These are phyloP conservation scores for Minunthozetes semirufus DNA, from an alignment of 2,888 invertebrate genomes.

Conservation along the genomic window DNA sequence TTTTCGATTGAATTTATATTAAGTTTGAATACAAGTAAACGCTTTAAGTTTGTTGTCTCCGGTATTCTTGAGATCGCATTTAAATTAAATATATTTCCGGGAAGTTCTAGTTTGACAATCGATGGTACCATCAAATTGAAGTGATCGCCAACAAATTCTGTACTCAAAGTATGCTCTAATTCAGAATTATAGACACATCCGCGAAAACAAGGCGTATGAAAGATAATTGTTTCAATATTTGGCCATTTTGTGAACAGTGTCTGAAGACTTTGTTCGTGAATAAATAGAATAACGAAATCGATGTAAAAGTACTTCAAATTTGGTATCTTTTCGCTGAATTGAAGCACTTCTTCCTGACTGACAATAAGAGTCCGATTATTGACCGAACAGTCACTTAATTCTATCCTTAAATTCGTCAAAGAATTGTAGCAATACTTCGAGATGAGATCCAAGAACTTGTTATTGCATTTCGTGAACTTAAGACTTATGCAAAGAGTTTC, in stretches of 20 bases:
- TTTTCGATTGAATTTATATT: not conserved
- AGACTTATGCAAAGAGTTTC: not conserved
- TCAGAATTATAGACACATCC: not conserved
- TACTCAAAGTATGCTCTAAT: not conserved
- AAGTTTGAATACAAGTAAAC: not conserved
- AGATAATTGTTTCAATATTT: not conserved
- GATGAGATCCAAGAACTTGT: not conserved
- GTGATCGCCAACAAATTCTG: not conserved
- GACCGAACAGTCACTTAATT: not conserved
- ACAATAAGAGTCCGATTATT: not conserved
- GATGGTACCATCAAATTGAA: not conserved
- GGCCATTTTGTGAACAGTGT: conserved; percentile 1
- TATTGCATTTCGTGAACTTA: conserved; percentile 5
- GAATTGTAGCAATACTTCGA: not conserved
- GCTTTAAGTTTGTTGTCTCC: not conserved
- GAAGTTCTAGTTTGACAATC: not conserved
- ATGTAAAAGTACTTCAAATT: not conserved
- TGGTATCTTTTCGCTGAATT: not conserved
- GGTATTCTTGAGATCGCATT: too few species aligned
- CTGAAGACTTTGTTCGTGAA: not conserved
- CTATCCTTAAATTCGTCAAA: not conserved
- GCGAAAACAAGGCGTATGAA: conserved; percentile 4
- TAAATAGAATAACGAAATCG: not conserved
- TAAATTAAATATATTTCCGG: not conserved
- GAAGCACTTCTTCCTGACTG: not conserved